Evolutionary conservation across 2,113 vertebrate species (phyloP).

Genomic region (Trogon melanurus): DNA sequence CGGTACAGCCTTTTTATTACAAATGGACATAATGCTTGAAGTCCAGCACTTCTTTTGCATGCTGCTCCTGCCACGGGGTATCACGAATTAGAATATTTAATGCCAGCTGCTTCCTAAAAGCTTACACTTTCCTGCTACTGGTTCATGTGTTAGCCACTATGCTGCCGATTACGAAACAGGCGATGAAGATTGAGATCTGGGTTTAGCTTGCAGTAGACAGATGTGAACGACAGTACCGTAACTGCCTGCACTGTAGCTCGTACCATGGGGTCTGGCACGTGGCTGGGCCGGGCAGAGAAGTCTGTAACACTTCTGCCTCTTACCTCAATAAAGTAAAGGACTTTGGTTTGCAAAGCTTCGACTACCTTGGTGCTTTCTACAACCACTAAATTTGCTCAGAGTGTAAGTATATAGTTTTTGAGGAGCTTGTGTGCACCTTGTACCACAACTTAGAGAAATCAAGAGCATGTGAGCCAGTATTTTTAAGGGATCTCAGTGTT

Average conservation of each 20-base stretch:
- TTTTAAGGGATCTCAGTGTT: not conserved
- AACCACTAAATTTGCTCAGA: not conserved
- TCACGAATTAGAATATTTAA: not conserved
- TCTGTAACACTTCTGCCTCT: not conserved
- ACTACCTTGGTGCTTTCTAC: not conserved
- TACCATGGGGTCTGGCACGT: fast-evolving
- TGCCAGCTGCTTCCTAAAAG: not conserved
- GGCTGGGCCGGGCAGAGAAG: not conserved
- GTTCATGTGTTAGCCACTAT: not conserved
- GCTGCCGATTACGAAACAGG: not conserved
- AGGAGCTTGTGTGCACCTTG: not conserved
- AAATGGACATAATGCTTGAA: not conserved
- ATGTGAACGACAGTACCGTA: not conserved
- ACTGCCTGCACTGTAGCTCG: fast-evolving
- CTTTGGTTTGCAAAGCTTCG: not conserved
- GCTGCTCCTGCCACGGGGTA: not conserved
- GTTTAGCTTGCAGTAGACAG: not conserved
- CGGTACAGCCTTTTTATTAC: not conserved
- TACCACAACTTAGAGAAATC: not conserved
- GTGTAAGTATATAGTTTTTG: not conserved
- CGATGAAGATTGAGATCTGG: not conserved
- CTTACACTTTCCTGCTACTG: not conserved
- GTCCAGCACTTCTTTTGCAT: not conserved
- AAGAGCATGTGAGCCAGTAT: not conserved
- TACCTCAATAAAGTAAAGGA: not conserved